These are phyloP conservation scores for Perognathus longimembris DNA, from an alignment of 2,113 vertebrate species.

Conservation along the genomic window DNA sequence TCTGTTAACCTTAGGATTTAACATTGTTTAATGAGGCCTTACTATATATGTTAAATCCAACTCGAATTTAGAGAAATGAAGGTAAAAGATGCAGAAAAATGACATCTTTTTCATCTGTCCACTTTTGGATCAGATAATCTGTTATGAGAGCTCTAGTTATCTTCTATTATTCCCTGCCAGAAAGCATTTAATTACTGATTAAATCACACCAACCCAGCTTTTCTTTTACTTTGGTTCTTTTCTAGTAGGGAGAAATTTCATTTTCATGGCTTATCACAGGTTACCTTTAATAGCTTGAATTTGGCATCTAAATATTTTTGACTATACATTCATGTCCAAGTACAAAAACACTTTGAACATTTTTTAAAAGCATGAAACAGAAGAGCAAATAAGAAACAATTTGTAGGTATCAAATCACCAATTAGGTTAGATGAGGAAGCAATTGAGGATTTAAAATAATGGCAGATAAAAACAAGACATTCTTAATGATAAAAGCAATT, in stretches of 20 bases:
- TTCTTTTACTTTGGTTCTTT: conserved; percentile 39
- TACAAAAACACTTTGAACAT: background rate
- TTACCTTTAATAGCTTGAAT: background rate
- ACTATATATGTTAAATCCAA: background rate
- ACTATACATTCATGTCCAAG: background rate
- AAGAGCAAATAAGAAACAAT: conserved; percentile 47
- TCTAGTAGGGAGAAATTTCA: conserved; percentile 21
- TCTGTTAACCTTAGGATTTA: conserved; percentile 35
- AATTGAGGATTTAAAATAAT: conserved; percentile 54
- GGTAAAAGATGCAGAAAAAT: conserved; percentile 45
- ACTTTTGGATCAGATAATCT: conserved; percentile 39
- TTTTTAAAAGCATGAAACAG: conserved; percentile 13
- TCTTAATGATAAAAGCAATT: conserved; percentile 15
- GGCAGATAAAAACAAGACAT: background rate
- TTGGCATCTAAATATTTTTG: conserved; percentile 24
- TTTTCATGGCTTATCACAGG: conserved; percentile 48
- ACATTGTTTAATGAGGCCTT: conserved; percentile 28
- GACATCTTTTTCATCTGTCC: background rate
- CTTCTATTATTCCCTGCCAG: background rate
- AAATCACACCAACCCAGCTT: background rate
- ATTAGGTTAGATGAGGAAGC: conserved; percentile 12
- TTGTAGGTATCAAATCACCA: conserved; percentile 36
- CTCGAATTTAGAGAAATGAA: conserved; percentile 8
- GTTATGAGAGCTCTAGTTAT: conserved; percentile 5
- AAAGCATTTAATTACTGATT: conserved; percentile 35